Evolutionary conservation across 1,140 invertebrate species (phyloP).

Genomic region (Rhynchophorus ferrugineus): DNA sequence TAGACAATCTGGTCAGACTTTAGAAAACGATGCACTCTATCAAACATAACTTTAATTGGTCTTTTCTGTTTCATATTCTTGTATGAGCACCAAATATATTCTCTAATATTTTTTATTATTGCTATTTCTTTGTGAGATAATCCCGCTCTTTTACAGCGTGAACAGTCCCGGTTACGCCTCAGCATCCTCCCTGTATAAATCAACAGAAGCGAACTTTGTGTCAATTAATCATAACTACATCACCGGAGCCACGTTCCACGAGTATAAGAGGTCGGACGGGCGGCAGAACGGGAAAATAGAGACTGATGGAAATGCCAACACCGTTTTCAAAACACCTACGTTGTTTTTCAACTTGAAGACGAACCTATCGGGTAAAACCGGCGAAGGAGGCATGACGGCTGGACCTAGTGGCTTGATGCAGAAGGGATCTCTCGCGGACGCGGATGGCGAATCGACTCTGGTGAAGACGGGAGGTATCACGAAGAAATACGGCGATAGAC

Average conservation of each 20-base stretch:
- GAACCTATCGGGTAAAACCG: not conserved
- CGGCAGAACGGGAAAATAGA: conserved; percentile 22
- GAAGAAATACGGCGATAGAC: conserved; percentile 29
- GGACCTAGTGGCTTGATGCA: conserved; percentile 31
- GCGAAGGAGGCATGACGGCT: conserved; percentile 14
- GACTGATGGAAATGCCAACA: conserved; percentile 44
- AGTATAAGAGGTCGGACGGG: conserved; percentile 12
- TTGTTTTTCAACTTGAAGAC: not conserved
- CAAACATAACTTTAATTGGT: no score
- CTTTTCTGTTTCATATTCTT: no score
- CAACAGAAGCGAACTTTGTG: conserved; percentile 11
- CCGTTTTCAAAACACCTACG: conserved; percentile 22
- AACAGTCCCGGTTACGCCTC: conserved; percentile 10
- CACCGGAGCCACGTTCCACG: conserved; percentile 8
- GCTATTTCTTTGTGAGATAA: no score
- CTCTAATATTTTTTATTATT: no score
- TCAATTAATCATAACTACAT: conserved; percentile 16
- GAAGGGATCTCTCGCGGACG: conserved; percentile 1
- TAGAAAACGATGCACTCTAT: no score
- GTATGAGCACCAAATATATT: no score
- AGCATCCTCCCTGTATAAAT: not conserved
- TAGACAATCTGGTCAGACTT: no score
- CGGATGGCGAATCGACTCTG: conserved; percentile 1
- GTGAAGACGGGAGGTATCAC: conserved; percentile 13
- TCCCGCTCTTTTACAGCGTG: conserved; percentile 14